phyloP scores from a whole-genome alignment of 2,888 invertebrate genomes.

The Nasonovia ribisnigri region DNA sequence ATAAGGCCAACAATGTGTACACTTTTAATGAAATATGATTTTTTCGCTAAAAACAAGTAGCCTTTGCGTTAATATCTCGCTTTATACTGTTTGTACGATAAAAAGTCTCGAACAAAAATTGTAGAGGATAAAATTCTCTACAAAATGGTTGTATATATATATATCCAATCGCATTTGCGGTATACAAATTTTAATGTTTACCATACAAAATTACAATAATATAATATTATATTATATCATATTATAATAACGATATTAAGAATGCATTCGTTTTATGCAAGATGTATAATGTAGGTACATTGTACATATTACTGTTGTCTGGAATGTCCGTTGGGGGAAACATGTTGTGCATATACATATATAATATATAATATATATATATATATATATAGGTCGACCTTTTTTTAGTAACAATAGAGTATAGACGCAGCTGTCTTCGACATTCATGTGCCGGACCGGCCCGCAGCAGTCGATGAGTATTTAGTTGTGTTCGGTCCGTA shows the following conservation, averaged over 20 bases:
- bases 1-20: conserved; percentile 9
- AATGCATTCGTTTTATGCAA: conserved; percentile 14
- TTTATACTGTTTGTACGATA: background rate
- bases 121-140: background rate
- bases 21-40: background rate
- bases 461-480: conserved; percentile 10
- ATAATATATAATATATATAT: conserved; percentile 4
- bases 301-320: conserved; percentile 18
- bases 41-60: background rate
- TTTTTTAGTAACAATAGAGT: conserved; percentile 27
- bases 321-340: conserved; percentile 4
- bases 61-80: background rate
- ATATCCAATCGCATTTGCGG: conserved; percentile 9
- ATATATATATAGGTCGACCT: conserved; percentile 26
- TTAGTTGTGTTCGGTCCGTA: conserved; percentile 17
- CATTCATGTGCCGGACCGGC: conserved; percentile 17
- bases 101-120: background rate
- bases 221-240: conserved; percentile 6
- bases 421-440: conserved; percentile 24
- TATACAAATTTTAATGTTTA: conserved; percentile 9
- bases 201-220: conserved; percentile 21
- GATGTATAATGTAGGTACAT: conserved; percentile 15
- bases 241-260: conserved; percentile 22
- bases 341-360: conserved; percentile 13
- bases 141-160: background rate